Evolutionary conservation across 2,888 invertebrate genomes (phyloP).

Genomic region (Lamellibrachia satsuma): DNA sequence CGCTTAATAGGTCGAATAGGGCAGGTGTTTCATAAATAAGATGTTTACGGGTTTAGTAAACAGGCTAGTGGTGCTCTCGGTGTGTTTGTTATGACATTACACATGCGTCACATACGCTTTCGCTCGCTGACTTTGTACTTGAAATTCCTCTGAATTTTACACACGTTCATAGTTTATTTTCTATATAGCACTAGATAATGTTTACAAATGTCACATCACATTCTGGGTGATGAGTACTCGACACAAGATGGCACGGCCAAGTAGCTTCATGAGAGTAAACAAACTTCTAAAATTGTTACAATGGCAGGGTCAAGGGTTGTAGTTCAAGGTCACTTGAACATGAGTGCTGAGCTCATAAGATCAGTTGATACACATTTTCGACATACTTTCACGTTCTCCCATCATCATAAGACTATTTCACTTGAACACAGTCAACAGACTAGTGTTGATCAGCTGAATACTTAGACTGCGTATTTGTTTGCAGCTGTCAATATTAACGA

Average conservation of each 20-base stretch:
- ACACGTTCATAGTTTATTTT: neutral
- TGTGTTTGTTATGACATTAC: neutral
- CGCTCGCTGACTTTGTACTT: neutral
- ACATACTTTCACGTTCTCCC: neutral
- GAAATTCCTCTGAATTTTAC: neutral
- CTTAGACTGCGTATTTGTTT: neutral
- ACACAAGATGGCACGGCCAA: neutral
- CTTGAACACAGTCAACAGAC: neutral
- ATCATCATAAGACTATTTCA: neutral
- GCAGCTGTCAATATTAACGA: neutral
- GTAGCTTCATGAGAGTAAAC: neutral
- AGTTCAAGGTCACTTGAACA: neutral
- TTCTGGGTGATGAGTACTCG: neutral
- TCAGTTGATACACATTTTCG: neutral
- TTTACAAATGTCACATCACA: neutral
- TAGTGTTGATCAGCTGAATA: neutral
- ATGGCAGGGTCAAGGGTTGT: neutral
- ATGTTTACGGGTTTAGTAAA: neutral
- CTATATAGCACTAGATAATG: neutral
- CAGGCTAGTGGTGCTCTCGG: neutral
- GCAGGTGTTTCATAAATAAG: neutral
- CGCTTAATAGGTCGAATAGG: too few relatives aligned
- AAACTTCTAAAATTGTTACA: neutral
- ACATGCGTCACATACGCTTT: neutral
- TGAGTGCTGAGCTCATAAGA: neutral